Base-by-base conservation (phyloP, 2,888 invertebrate genomes). In the Stenichneumon culpator region DNA sequence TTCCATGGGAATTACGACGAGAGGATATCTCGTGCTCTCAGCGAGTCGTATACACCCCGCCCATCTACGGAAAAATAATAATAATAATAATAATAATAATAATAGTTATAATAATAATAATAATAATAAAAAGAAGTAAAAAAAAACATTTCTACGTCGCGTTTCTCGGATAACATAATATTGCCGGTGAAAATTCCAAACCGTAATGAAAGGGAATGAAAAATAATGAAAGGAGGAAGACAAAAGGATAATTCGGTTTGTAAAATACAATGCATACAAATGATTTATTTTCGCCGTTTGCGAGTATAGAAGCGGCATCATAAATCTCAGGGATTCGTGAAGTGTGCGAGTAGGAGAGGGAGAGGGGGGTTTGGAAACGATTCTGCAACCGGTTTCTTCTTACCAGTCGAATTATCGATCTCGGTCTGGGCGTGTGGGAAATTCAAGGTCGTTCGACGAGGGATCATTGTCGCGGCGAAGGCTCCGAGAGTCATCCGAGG, bases 321-420 rank as follows among this genome's bases (percentile, higher is more conserved):
- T 57, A 80, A 80, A 80, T 73, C 67, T 67, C 73, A 14, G 36
- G 60, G 47, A 28, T 47, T 28, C 22, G 57, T 25, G 54, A 19
- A 22, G 54, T 22, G 57, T 25, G 57, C 57, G 22, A 14, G 22
- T 22, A 22, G 57, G 22, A 57, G 25, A 11, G 25, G 22, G 54
- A 9, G 54, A 9, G 25, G 25, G 5, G 25, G 68, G 73, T 25
- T 69, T 69, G 22, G 36, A 74, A 72, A 67, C 67, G 77, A 79
- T 79, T 85, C 74, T 70, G 75, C 79, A 85, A 85, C 85, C 82
- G 82, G 85, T 85, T 85, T 78, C 57, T 79, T 79, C 73, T 52
- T 77, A 73, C 77, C 81, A 80, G 83, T 80, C 77, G 73, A 79
- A 86, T 86, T 77, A 86, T 86, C 83, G 83, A 86, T 83, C 81